Percentiles rank a stretch among this genome's conserved stretches.
Evolutionary conservation across 2,113 vertebrate genomes (phyloP).

Genomic region (Mormyrus iriodes): DNA sequence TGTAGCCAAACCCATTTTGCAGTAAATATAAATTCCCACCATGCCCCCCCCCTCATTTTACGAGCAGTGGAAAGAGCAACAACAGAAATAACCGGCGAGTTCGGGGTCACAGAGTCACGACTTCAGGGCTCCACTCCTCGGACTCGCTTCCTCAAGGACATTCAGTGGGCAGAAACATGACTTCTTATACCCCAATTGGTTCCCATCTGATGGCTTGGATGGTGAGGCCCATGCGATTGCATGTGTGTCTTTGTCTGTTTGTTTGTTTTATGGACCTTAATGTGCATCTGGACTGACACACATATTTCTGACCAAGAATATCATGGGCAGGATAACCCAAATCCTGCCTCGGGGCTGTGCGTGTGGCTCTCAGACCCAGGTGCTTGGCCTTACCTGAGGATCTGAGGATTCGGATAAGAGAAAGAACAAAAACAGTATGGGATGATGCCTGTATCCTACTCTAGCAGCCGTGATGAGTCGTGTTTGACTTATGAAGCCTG

Average conservation of each 20-base stretch:
- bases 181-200: background rate
- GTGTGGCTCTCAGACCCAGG: background rate
- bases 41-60: background rate
- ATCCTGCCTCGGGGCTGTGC: background rate
- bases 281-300: background rate
- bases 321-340: background rate
- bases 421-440: background rate
- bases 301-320: background rate
- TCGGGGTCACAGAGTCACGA: background rate
- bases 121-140: background rate
- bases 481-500: background rate
- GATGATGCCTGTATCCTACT: background rate
- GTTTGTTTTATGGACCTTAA: background rate
- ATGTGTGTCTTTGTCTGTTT: background rate
- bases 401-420: background rate
- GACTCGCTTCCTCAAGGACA: background rate
- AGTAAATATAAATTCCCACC: slow-evolving; percentile 19
- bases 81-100: slow-evolving; percentile 1
- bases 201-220: background rate
- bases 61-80: slow-evolving; percentile 7
- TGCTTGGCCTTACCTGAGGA: background rate
- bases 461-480: background rate
- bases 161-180: background rate
- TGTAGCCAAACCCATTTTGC: slow-evolving; percentile 12
- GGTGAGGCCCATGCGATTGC: background rate